Conservation (phyloP, 2,888 invertebrate species). For the Lasioglossum lativentre region DNA sequence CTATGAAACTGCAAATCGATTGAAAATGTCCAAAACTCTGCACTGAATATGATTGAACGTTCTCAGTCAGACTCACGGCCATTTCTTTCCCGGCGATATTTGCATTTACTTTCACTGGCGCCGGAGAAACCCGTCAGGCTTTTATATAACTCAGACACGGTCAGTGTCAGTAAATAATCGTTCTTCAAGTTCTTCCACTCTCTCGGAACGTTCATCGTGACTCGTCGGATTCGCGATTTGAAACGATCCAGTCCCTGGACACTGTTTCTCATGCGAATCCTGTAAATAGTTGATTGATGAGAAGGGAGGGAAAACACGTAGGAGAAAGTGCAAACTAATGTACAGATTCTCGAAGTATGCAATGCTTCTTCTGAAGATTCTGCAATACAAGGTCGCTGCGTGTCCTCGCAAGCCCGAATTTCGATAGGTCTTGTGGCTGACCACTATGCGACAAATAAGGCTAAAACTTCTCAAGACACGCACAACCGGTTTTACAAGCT, state of each 20-base stretch:
- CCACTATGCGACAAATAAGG: not conserved
- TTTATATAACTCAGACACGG: conserved; percentile 48
- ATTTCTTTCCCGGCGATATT: not conserved
- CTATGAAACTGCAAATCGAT: not conserved
- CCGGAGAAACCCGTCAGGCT: conserved; percentile 41
- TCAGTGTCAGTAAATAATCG: conserved; percentile 45
- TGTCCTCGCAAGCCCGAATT: not conserved
- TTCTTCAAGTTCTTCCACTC: not conserved
- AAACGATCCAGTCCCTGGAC: not conserved
- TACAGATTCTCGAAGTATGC: conserved; percentile 31
- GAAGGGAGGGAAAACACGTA: not conserved
- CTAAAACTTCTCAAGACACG: not conserved
- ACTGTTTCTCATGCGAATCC: not conserved
- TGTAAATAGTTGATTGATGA: conserved; percentile 11
- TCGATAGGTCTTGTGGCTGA: not conserved
- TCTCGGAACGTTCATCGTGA: not conserved
- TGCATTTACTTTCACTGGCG: conserved; percentile 56
- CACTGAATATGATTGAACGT: not conserved
- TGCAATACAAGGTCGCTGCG: not conserved
- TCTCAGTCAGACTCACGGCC: not conserved
- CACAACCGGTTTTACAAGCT: conserved; percentile 38
- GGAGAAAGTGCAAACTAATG: conserved; percentile 61
- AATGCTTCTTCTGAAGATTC: not conserved
- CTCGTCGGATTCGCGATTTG: not conserved
- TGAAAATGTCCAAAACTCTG: not conserved